Evolutionary conservation across 2,113 vertebrate genomes (phyloP).

Genomic region (Callorhinus ursinus): DNA sequence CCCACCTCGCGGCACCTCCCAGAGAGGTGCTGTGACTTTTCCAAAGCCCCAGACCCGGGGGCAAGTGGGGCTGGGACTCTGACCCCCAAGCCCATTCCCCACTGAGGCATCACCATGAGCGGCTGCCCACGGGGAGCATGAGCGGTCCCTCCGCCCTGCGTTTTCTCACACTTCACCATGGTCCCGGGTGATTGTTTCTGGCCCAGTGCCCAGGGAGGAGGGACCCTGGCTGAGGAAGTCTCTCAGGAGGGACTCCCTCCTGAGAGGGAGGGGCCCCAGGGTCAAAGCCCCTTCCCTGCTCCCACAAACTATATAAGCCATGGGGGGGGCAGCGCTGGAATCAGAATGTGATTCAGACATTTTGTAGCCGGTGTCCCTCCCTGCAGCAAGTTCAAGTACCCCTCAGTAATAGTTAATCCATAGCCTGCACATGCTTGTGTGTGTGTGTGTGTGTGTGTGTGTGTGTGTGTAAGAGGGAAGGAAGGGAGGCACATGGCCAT

Average conservation of each 20-base stretch:
- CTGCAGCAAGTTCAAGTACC: not conserved
- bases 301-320: not conserved
- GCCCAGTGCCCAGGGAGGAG: not conserved
- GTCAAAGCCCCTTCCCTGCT: not conserved
- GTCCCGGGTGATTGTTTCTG: not conserved
- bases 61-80: not conserved
- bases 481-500: not conserved
- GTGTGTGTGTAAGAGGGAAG: not conserved
- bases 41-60: not conserved
- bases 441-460: too few relatives aligned
- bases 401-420: not conserved
- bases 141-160: too few relatives aligned
- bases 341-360: not conserved
- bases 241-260: not conserved
- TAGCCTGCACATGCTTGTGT: not conserved
- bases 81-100: not conserved
- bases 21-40: accelerated
- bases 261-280: not conserved
- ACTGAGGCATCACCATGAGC: accelerated
- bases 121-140: accelerated
- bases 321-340: too few relatives aligned
- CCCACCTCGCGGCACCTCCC: not conserved
- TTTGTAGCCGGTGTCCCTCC: not conserved
- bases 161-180: not conserved
- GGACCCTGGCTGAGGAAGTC: not conserved